Evolutionary conservation across 2,888 invertebrate genomes (phyloP).

Genomic region (Sinohyriopsis cumingii): DNA sequence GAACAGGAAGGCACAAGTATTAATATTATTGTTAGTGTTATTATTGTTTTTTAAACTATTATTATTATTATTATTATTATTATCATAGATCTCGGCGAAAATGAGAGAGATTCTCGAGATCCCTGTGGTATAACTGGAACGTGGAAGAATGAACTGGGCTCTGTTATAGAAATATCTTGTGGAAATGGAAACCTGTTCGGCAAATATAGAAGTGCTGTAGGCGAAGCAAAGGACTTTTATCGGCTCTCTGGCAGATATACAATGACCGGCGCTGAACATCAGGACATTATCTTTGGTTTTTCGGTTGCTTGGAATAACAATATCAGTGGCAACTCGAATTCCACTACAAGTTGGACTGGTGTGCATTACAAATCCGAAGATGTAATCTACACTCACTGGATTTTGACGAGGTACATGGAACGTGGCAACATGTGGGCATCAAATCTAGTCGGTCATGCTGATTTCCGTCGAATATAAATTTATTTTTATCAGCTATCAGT

Average conservation of each 20-base stretch:
- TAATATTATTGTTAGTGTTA: too few species aligned
- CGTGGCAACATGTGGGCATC: too few species aligned
- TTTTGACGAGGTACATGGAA: slow-evolving; percentile 3
- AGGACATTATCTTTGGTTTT: slow-evolving; percentile 9
- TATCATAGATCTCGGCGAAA: too few species aligned
- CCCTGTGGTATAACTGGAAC: slow-evolving; percentile 6
- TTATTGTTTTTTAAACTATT: too few species aligned
- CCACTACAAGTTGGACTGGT: slow-evolving; percentile 10
- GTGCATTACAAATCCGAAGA: slow-evolving; percentile 2
- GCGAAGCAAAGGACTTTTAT: slow-evolving; percentile 9
- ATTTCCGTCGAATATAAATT: too few species aligned
- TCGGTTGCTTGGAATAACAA: slow-evolving; percentile 15
- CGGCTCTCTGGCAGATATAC: slow-evolving; percentile 12
- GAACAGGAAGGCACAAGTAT: too few species aligned
- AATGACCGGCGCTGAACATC: background rate
- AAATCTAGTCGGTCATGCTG: too few species aligned
- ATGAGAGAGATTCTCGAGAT: too few species aligned
- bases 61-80: too few species aligned
- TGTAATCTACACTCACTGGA: slow-evolving; percentile 10
- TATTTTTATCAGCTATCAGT: too few species aligned
- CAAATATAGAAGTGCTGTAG: slow-evolving; percentile 13
- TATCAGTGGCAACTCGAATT: slow-evolving; percentile 9
- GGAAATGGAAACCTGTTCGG: slow-evolving; percentile 8
- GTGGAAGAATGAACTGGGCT: slow-evolving; percentile 16
- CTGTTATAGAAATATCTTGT: slow-evolving; percentile 9